A percentile compares a stretch with the other conserved stretches of the same genome.
Evolutionary conservation across 2,797 vertebrate genomes (phyloP).

Genomic region (Pelochelys cantorii): DNA sequence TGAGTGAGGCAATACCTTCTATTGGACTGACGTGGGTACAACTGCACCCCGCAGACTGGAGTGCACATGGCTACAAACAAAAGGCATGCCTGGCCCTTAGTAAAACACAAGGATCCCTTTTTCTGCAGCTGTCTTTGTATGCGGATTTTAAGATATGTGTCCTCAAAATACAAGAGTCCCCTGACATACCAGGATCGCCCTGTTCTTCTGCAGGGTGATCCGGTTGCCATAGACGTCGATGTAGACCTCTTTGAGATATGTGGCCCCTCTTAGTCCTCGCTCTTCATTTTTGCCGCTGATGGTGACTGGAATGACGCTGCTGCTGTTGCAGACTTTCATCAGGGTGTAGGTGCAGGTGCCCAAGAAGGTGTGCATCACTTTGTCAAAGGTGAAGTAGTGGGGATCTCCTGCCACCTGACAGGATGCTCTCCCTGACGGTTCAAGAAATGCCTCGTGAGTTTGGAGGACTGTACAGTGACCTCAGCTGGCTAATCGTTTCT

Average conservation of each 20-base stretch:
- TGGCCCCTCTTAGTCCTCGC: constrained; percentile 69
- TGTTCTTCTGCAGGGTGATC: constrained; percentile 75
- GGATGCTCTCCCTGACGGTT: constrained; percentile 60
- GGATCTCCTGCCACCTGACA: constrained; percentile 78
- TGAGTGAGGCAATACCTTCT: not conserved
- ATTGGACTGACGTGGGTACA: not conserved
- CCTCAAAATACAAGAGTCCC: not conserved
- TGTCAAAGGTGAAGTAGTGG: constrained; percentile 80
- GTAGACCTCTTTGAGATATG: constrained; percentile 78
- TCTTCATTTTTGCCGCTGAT: constrained; percentile 78
- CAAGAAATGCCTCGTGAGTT: not conserved
- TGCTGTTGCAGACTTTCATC: constrained; percentile 58
- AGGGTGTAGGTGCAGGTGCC: constrained; percentile 79
- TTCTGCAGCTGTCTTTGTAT: not conserved
- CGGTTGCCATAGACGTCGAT: constrained; percentile 67
- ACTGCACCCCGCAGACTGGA: not conserved
- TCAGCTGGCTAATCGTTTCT: not conserved
- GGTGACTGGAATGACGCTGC: constrained; percentile 66
- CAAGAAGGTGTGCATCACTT: constrained; percentile 77
- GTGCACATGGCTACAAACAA: not conserved
- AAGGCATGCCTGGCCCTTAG: rapidly evolving
- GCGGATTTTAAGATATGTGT: not conserved
- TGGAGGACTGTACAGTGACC: not conserved
- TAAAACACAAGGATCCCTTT: not conserved
- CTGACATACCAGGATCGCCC: constrained; percentile 83